A percentile compares a stretch with the other conserved stretches of the same genome.
Evolutionary conservation across 1,140 invertebrate species (phyloP).

Genomic region (Maconellicoccus hirsutus): DNA sequence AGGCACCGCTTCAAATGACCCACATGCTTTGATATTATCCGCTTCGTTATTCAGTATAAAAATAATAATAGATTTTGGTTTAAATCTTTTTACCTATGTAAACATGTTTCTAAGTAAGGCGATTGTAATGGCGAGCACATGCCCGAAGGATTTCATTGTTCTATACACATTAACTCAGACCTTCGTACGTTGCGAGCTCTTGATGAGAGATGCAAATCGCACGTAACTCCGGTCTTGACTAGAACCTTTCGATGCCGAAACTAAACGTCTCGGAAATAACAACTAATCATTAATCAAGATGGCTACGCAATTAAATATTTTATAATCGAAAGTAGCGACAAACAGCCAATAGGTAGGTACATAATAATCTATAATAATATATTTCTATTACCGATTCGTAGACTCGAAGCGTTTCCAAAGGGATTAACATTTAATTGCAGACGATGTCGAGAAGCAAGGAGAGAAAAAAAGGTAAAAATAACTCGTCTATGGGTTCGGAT

Average conservation of each 20-base stretch:
- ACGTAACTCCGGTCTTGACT: no score
- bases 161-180: not conserved
- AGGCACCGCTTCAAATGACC: slow-evolving; percentile 10
- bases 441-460: not conserved
- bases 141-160: slow-evolving; percentile 3
- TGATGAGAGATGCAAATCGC: no score
- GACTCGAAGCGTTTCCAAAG: not conserved
- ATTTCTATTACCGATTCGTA: not conserved
- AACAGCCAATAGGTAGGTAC: slow-evolving; percentile 7
- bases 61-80: not conserved
- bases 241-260: no score
- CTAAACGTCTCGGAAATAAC: not conserved
- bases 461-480: not conserved
- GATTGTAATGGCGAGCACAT: not conserved
- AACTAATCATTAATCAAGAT: slow-evolving; percentile 5
- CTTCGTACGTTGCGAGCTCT: not conserved
- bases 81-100: slow-evolving; percentile 17
- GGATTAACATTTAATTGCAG: slow-evolving; percentile 5
- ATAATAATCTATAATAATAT: slow-evolving; percentile 6
- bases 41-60: slow-evolving; percentile 19
- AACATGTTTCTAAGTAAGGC: slow-evolving; percentile 10
- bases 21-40: slow-evolving; percentile 19
- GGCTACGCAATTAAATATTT: slow-evolving; percentile 9
- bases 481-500: not conserved
- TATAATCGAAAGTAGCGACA: slow-evolving; percentile 8